Conservation (phyloP, 2,888 invertebrate species). For the Drosophila neonasuta region DNA sequence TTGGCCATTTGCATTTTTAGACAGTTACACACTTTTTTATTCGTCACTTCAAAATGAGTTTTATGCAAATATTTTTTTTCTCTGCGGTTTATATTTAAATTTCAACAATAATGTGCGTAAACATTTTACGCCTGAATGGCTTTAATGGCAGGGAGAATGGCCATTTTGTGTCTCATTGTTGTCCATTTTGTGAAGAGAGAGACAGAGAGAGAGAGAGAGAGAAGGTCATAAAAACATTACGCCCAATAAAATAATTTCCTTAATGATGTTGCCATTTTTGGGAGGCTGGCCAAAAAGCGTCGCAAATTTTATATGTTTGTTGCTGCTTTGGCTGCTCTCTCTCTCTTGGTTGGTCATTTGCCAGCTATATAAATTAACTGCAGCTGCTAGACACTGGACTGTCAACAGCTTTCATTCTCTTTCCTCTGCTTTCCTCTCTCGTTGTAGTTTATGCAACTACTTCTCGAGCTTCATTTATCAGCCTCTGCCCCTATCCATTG, state of each 20-base stretch:
- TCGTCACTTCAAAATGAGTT: slow-evolving; percentile 44
- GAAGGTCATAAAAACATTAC: slow-evolving; percentile 76
- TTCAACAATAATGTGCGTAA: slow-evolving; percentile 52
- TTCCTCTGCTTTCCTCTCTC: background rate
- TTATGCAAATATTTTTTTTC: slow-evolving; percentile 58
- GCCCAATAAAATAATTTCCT: slow-evolving; percentile 79
- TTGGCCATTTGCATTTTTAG: slow-evolving; percentile 58
- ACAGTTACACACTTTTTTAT: slow-evolving; percentile 21
- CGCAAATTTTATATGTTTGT: slow-evolving; percentile 25
- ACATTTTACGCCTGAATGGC: slow-evolving; percentile 45
- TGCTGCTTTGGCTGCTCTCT: slow-evolving; percentile 37
- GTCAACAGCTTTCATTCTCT: slow-evolving; percentile 24
- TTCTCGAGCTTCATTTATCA: slow-evolving; percentile 63
- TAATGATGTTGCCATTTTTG: slow-evolving; percentile 56
- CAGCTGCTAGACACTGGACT: slow-evolving; percentile 21
- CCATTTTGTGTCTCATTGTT: slow-evolving; percentile 62
- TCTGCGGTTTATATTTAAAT: slow-evolving; percentile 39
- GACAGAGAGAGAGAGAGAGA: background rate
- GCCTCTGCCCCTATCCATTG: slow-evolving; percentile 42
- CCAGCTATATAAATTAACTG: slow-evolving; percentile 56
- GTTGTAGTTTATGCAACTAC: slow-evolving; percentile 25
- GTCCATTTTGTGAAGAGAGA: slow-evolving; percentile 34
- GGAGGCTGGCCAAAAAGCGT: slow-evolving; percentile 37
- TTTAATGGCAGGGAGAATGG: slow-evolving; percentile 29
- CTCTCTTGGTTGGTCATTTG: slow-evolving; percentile 58